A percentile compares a stretch with the other conserved stretches of the same genome.
Conservation (phyloP, 2,113 vertebrate genomes). For the Muntiacus muntjak region DNA sequence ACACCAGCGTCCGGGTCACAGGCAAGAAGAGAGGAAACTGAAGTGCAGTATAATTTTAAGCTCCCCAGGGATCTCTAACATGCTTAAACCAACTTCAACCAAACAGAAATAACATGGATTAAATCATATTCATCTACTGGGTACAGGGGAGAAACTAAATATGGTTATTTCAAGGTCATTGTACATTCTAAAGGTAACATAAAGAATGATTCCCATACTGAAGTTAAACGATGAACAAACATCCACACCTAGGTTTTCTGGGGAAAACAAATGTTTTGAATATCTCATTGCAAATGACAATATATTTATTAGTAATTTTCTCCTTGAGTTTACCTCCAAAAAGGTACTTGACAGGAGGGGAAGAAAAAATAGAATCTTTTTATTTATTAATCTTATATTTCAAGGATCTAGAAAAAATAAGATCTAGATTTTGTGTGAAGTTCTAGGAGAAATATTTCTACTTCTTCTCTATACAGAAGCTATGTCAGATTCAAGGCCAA, state of each 20-base stretch:
- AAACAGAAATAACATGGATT: neutral
- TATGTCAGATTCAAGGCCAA: neutral
- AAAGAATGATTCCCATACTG: neutral
- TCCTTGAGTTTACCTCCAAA: neutral
- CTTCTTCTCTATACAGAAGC: neutral
- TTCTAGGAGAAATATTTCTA: neutral
- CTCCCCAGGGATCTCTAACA: neutral
- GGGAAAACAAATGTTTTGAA: neutral
- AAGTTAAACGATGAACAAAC: neutral
- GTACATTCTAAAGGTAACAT: neutral
- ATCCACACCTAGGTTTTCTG: neutral
- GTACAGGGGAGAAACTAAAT: neutral
- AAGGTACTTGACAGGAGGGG: neutral
- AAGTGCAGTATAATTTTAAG: neutral
- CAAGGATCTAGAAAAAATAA: neutral
- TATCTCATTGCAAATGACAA: neutral
- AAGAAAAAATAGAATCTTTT: neutral
- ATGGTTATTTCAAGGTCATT: neutral
- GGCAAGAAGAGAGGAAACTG: neutral
- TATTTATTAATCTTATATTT: no score
- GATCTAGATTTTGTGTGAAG: neutral
- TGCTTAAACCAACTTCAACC: neutral
- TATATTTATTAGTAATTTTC: neutral
- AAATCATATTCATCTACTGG: neutral
- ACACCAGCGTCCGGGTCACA: neutral